Percentiles rank a stretch among this genome's conserved stretches.
These are phyloP conservation scores for Orchesellides sinensis DNA, from an alignment of 2,888 invertebrate genomes.

Conservation along the genomic window DNA sequence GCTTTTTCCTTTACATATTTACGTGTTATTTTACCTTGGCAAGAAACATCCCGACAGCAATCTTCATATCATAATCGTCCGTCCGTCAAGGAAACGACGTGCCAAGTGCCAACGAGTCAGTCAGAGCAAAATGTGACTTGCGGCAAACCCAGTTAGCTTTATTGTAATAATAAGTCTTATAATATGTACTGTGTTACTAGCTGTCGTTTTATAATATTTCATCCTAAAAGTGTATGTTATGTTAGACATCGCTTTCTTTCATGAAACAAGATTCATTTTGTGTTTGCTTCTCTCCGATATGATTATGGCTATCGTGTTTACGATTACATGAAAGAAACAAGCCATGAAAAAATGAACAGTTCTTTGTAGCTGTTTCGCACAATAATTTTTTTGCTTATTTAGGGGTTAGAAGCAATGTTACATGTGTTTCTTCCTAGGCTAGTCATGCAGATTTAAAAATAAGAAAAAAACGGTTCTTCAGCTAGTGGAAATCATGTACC, in stretches of 20 bases:
- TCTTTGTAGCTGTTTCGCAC: not conserved
- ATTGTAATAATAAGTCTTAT: not conserved
- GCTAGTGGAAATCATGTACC: too few species aligned
- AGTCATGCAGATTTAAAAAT: too few species aligned
- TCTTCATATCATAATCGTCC: conserved; percentile 24
- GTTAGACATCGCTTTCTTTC: not conserved
- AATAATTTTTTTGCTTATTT: not conserved
- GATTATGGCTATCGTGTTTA: not conserved
- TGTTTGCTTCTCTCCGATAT: not conserved
- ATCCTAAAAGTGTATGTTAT: too few species aligned
- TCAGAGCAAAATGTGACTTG: conserved; percentile 11
- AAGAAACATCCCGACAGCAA: conserved; percentile 20
- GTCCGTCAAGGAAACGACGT: conserved; percentile 41
- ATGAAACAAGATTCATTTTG: not conserved
- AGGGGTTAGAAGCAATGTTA: not conserved
- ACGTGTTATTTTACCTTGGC: too few species aligned
- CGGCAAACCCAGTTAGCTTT: not conserved
- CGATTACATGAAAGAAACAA: not conserved
- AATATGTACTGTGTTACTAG: not conserved
- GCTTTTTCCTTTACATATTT: too few species aligned
- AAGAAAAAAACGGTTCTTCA: too few species aligned
- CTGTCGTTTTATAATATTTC: too few species aligned
- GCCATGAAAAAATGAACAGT: not conserved
- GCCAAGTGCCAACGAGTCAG: conserved; percentile 41
- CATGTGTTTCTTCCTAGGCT: too few species aligned